These are phyloP conservation scores for Plebejus anna DNA, from an alignment of 2,888 invertebrate genomes.

Conservation along the genomic window DNA sequence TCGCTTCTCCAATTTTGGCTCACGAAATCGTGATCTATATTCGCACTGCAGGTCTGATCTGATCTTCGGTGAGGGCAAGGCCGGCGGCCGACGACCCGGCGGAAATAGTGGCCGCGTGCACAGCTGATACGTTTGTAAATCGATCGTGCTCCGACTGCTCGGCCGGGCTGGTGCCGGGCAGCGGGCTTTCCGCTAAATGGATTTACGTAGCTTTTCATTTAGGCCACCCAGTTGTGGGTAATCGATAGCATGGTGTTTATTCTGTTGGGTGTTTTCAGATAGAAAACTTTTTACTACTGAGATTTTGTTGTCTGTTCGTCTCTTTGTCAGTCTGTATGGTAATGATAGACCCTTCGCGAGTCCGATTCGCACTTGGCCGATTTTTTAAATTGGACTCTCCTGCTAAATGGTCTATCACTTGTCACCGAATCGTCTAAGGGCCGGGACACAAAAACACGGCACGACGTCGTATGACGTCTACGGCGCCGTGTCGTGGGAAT, in stretches of 20 bases:
- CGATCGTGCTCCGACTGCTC: conserved; percentile 30
- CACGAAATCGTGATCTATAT: neutral
- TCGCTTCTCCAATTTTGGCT: neutral
- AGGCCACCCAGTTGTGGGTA: conserved; percentile 29
- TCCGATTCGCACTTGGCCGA: too few relatives aligned
- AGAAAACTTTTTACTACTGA: too few relatives aligned
- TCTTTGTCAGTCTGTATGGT: too few relatives aligned
- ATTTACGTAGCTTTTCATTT: conserved; percentile 18
- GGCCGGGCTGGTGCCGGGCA: neutral
- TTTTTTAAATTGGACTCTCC: too few relatives aligned
- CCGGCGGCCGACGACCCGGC: conserved; percentile 38
- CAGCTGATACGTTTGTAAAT: conserved; percentile 34
- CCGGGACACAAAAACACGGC: too few relatives aligned
- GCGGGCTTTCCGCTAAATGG: conserved; percentile 14
- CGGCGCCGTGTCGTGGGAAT: too few relatives aligned
- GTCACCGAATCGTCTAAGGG: too few relatives aligned
- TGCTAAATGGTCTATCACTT: too few relatives aligned
- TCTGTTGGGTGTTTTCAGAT: too few relatives aligned
- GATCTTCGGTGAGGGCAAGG: conserved; percentile 35
- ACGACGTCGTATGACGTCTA: too few relatives aligned
- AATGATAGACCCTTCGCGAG: too few relatives aligned
- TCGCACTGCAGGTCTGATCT: neutral
- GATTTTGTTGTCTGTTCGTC: too few relatives aligned
- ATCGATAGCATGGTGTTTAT: conserved; percentile 31
- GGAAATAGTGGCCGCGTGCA: conserved; percentile 38